Evolutionary conservation across 2,797 vertebrate species (phyloP).

Genomic region (Heteromormyrus szaboi): DNA sequence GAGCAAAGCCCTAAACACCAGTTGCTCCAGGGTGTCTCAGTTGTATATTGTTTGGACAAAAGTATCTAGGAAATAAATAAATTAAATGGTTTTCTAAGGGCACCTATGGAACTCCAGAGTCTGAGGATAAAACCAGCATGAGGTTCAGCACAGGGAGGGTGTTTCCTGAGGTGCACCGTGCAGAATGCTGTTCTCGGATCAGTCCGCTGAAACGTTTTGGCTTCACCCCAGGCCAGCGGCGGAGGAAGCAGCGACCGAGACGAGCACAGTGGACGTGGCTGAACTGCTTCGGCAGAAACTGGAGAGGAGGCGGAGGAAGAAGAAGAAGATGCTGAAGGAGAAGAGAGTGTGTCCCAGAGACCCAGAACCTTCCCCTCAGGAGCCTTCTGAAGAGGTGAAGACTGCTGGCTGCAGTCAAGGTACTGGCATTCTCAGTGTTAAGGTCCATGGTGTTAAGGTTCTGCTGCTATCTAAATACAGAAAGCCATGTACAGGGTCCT

Average conservation of each 20-base stretch:
- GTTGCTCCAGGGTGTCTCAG: background rate
- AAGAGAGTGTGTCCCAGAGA: slow-evolving; percentile 21
- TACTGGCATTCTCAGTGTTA: slow-evolving; percentile 29
- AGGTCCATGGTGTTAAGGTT: background rate
- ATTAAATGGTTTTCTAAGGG: background rate
- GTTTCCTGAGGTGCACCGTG: background rate
- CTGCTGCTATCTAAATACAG: background rate
- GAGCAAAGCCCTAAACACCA: background rate
- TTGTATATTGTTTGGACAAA: background rate
- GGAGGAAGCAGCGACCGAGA: slow-evolving; percentile 3
- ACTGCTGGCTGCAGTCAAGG: slow-evolving; percentile 41
- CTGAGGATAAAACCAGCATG: background rate
- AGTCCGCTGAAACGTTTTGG: background rate
- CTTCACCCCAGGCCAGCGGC: slow-evolving; percentile 19
- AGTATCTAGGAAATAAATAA: background rate
- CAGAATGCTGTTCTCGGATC: background rate
- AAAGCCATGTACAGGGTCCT: background rate
- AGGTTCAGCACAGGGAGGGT: background rate
- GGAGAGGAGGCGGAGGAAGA: slow-evolving; percentile 47
- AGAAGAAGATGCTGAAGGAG: slow-evolving; percentile 40
- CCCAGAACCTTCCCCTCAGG: slow-evolving; percentile 24
- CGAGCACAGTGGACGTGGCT: background rate
- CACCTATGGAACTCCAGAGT: background rate
- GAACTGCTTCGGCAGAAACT: background rate
- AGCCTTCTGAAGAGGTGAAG: slow-evolving; percentile 23